Evolutionary conservation across 2,888 invertebrate species (phyloP), one percentile per base, ranked within the genome.

Genomic region (Ischnura elegans): DNA sequence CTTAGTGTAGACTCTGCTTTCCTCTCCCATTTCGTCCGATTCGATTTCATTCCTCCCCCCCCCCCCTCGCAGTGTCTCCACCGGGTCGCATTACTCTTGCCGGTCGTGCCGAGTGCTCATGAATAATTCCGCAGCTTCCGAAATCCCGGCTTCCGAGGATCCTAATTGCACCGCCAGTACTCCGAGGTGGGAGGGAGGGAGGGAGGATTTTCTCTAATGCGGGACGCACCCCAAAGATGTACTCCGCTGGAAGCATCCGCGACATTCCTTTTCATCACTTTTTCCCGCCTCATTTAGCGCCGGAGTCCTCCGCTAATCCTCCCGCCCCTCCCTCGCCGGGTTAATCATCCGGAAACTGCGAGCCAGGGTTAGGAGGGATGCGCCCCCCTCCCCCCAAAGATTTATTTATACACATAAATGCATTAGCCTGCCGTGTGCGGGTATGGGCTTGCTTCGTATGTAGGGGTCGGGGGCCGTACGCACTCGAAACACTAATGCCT

Each of bases 301-400:
- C 46, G 36, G 25, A 86, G 86, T n/a, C 25, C 86, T 43, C 86
- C 86, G 43, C 46, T 43, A 86, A 86, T 86, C 86, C 43, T 46
- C 36, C 45, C 45, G 36, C 10, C 86, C 46, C 13, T 46, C 45
- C 46, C n/a, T 86, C 86, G 25, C 19, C 25, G n/a, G 45, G 46
- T 86, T 86, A 86, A 86, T 86, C 86, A 86, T 86, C 86, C 86
- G 46, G 86, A 86, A 45, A 86, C 46, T 25, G n/a, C n/a, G n/a
- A 46, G 86, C 45, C 42, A 61, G 61, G n/a, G n/a, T n/a, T 25
- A 21, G 25, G 61, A 25, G 61, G 25, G 61, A 61, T 61, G 61
- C 61, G 61, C 61, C 61, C 61, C 25, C 25, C 5, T n/a, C n/a
- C n/a, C n/a, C n/a, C n/a, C n/a, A n/a, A n/a, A n/a, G n/a, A n/a